Conservation (phyloP, 2,797 vertebrate genomes). For the Sebastes hopkinsi region DNA sequence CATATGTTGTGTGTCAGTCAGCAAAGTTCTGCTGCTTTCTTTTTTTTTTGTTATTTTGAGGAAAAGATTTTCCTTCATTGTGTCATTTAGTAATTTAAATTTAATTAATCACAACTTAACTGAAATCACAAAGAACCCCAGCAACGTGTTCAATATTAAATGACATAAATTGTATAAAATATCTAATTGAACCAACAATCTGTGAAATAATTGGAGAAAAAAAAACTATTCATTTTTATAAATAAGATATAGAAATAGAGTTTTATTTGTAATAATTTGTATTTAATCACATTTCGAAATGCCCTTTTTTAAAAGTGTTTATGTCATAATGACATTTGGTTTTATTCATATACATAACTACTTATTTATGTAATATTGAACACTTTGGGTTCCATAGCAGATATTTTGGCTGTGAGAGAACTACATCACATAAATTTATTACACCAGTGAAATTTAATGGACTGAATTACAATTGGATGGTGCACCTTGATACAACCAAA, state of each 20-base stretch:
- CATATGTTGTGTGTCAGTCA: too few relatives aligned
- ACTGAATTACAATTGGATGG: not conserved
- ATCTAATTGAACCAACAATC: not conserved
- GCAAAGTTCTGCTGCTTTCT: not conserved
- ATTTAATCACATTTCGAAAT: too few relatives aligned
- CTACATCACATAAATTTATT: too few relatives aligned
- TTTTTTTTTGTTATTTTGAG: too few relatives aligned
- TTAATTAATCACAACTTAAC: not conserved
- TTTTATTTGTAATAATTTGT: too few relatives aligned
- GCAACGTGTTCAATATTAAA: not conserved
- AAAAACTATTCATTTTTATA: too few relatives aligned
- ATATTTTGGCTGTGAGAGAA: too few relatives aligned
- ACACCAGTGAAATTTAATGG: not conserved
- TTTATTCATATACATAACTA: not conserved
- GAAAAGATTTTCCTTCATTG: not conserved
- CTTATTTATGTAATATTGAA: not conserved
- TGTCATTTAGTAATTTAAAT: not conserved
- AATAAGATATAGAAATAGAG: too few relatives aligned
- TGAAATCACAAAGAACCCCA: not conserved
- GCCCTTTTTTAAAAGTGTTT: too few relatives aligned
- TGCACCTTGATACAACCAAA: not conserved
- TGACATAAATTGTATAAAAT: not conserved
- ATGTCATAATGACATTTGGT: too few relatives aligned
- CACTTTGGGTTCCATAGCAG: too few relatives aligned
- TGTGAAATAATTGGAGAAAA: not conserved